Evolutionary conservation across 35 echinoderm and acorn worm genomes (phyloP).

Genomic region (Acanthaster planci): DNA sequence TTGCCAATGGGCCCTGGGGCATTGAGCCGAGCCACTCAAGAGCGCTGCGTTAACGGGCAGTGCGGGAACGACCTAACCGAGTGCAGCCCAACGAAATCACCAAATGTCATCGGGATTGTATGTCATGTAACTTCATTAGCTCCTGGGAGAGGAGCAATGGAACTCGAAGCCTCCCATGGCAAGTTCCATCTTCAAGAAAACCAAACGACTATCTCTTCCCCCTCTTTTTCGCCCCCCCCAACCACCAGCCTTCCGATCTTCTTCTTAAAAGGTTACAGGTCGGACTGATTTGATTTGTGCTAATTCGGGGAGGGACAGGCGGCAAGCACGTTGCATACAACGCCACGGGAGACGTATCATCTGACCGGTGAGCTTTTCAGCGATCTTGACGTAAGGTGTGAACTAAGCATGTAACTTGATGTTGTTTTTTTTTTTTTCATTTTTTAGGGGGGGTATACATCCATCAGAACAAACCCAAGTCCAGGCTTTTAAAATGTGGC

Average conservation of each 20-base stretch:
- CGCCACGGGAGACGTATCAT: not conserved
- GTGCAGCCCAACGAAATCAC: not conserved
- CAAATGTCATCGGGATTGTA: slow-evolving; percentile 31
- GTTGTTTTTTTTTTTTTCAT: no score
- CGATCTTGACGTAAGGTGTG: not conserved
- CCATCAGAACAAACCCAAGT: no score
- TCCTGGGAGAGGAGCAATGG: not conserved
- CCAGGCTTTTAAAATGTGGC: no score
- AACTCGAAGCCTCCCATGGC: no score
- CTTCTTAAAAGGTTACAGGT: slow-evolving; percentile 18
- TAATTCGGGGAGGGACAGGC: slow-evolving; percentile 14
- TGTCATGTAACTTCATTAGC: slow-evolving; percentile 32
- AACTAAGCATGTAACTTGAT: not conserved
- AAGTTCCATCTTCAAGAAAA: not conserved
- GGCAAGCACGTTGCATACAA: not conserved
- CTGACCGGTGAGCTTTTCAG: not conserved
- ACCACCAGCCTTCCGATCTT: not conserved
- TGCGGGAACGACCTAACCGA: not conserved
- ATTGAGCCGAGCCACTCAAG: not conserved
- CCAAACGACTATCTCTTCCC: not conserved
- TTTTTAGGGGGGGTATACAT: no score
- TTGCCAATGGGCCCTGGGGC: not conserved
- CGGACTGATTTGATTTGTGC: slow-evolving; percentile 26
- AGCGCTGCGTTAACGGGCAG: slow-evolving; percentile 12
- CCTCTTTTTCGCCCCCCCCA: not conserved